Percentiles rank a stretch among this genome's conserved stretches.
phyloP scores from a whole-genome alignment of 2,888 invertebrate genomes.

The Salpingus planirostris region DNA sequence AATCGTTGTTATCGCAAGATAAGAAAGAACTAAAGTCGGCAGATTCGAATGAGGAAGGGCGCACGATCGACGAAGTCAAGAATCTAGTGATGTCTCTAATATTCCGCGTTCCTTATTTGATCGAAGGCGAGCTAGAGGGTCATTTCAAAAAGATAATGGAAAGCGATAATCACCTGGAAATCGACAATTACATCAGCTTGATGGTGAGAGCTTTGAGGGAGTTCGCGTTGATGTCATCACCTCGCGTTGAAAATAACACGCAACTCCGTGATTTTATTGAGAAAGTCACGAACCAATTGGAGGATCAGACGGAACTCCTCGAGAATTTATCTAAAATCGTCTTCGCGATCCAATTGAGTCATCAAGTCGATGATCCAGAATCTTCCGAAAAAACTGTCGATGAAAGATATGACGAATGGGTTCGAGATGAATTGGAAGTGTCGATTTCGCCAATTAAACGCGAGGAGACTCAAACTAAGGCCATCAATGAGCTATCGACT shows the following conservation, averaged over 20 bases:
- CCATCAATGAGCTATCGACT: too few relatives aligned
- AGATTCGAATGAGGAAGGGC: neutral
- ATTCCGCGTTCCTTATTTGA: conserved; percentile 11
- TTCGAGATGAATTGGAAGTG: conserved; percentile 1
- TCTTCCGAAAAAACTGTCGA: neutral
- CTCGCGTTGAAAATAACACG: neutral
- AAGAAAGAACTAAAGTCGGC: neutral
- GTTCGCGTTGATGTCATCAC: conserved; percentile 5
- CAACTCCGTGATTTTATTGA: neutral
- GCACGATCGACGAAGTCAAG: conserved; percentile 5
- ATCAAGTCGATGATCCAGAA: conserved; percentile 1
- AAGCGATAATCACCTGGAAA: conserved; percentile 7
- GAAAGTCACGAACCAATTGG: neutral
- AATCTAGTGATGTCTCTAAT: conserved; percentile 7
- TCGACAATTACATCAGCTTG: conserved; percentile 9
- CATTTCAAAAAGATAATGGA: conserved; percentile 10
- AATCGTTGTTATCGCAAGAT: too few relatives aligned
- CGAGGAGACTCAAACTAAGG: conserved; percentile 3
- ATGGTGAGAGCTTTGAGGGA: conserved; percentile 11
- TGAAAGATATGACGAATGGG: too few relatives aligned
- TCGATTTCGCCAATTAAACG: conserved; percentile 5
- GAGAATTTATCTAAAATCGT: conserved; percentile 9
- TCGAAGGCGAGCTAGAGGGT: conserved; percentile 9
- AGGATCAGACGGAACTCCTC: neutral
- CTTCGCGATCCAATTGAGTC: conserved; percentile 5